Evolutionary conservation across 2,888 invertebrate genomes (phyloP).

Genomic region (Teleogryllus oceanicus): DNA sequence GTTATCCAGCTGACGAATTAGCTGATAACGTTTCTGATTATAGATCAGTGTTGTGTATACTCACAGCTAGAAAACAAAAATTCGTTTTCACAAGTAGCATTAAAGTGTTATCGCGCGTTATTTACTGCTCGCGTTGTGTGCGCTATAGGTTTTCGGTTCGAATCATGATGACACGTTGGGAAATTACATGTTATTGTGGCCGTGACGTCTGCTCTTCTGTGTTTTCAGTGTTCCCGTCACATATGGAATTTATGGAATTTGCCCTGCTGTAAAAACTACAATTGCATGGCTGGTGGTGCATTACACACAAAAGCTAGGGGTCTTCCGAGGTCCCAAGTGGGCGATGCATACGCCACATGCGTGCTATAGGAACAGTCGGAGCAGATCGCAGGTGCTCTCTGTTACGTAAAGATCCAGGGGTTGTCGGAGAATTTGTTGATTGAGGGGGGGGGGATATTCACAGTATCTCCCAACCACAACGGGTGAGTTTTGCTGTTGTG

Average conservation of each 20-base stretch:
- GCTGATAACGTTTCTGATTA: not conserved
- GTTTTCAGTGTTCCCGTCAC: not conserved
- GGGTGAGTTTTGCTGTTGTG: too few relatives aligned
- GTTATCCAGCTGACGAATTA: not conserved
- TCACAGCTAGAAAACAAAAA: conserved; percentile 6
- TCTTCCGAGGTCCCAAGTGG: not conserved
- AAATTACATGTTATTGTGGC: conserved; percentile 6
- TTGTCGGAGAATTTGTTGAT: too few relatives aligned
- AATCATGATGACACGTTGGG: conserved; percentile 1
- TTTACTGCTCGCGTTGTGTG: not conserved
- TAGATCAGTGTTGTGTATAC: not conserved
- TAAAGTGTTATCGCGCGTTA: not conserved
- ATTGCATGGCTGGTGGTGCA: not conserved
- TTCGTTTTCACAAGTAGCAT: not conserved
- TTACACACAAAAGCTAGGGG: not conserved
- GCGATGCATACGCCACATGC: too few relatives aligned
- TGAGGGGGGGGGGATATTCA: too few relatives aligned
- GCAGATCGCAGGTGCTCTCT: too few relatives aligned
- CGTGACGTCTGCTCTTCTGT: not conserved
- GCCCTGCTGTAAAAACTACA: not conserved
- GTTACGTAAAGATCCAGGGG: too few relatives aligned
- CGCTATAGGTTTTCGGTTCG: not conserved
- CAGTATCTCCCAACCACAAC: too few relatives aligned
- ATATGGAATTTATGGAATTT: conserved; percentile 1
- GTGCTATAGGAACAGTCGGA: too few relatives aligned